A percentile compares a stretch with the other conserved stretches of the same genome.
phyloP scores from a whole-genome alignment of 2,797 vertebrate species.

The Gymnothorax reevesii region DNA sequence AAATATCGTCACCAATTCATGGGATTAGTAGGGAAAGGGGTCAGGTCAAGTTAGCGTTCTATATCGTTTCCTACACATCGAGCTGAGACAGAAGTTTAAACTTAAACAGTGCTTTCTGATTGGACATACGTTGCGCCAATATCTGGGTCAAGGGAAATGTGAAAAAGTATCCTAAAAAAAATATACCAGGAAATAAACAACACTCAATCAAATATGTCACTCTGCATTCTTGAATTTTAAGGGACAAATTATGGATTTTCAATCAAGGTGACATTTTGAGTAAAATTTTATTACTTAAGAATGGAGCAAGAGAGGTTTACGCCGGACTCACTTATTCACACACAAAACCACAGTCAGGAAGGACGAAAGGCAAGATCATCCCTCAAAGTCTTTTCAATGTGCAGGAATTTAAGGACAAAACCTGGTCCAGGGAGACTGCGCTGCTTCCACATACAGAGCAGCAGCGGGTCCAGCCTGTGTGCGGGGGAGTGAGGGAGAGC shows the following conservation, averaged over 20 bases:
- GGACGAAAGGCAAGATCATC: not conserved
- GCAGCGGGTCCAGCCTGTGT: not conserved
- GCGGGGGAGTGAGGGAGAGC: not conserved
- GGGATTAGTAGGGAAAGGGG: not conserved
- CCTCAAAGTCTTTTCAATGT: not conserved
- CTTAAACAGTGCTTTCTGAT: not conserved
- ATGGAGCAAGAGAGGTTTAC: not conserved
- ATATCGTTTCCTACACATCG: not conserved
- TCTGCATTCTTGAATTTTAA: too few species aligned
- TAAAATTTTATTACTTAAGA: not conserved
- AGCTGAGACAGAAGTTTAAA: not conserved
- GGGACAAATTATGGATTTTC: not conserved
- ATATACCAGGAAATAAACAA: not conserved
- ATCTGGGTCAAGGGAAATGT: not conserved
- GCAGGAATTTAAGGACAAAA: not conserved
- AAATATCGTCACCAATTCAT: not conserved
- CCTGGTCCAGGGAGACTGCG: not conserved
- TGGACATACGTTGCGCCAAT: not conserved
- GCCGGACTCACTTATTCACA: not conserved
- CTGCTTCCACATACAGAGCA: not conserved
- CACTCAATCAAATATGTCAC: not conserved
- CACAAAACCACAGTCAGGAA: not conserved
- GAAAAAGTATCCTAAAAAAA: slow-evolving; percentile 2
- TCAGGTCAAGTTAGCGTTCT: not conserved
- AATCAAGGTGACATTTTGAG: slow-evolving; percentile 2